Evolutionary conservation across 2,888 invertebrate genomes (phyloP).

Genomic region (Clunio marinus): DNA sequence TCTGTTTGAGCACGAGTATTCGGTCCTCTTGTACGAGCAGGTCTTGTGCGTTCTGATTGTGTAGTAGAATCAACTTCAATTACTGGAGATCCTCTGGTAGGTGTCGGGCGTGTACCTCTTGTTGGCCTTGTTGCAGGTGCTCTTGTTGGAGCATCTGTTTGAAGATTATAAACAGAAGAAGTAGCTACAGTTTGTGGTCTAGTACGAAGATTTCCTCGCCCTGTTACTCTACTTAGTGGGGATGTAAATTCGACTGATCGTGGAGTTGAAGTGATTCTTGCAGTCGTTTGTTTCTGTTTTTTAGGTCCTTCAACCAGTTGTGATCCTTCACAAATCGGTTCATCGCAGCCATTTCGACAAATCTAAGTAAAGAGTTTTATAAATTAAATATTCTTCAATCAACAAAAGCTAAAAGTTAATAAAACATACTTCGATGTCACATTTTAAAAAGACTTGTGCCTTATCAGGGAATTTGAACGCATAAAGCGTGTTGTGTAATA

Average conservation of each 20-base stretch:
- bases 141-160: slow-evolving; percentile 40
- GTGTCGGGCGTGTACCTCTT: not conserved
- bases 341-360: slow-evolving; percentile 46
- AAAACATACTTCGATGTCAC: slow-evolving; percentile 65
- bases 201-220: slow-evolving; percentile 36
- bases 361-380: slow-evolving; percentile 41
- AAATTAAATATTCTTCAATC: slow-evolving; percentile 40
- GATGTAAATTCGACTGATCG: not conserved
- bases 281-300: slow-evolving; percentile 39
- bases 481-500: slow-evolving; percentile 64
- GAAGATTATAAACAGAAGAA: not conserved
- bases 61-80: too few relatives aligned
- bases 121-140: not conserved
- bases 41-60: slow-evolving; percentile 38
- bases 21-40: not conserved
- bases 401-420: slow-evolving; percentile 31
- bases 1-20: not conserved
- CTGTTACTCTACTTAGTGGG: slow-evolving; percentile 20
- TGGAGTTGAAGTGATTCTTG: not conserved
- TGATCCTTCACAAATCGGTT: slow-evolving; percentile 43
- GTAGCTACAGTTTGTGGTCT: slow-evolving; percentile 29
- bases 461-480: slow-evolving; percentile 72
- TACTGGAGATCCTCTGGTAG: not conserved
- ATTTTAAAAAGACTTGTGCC: slow-evolving; percentile 66
- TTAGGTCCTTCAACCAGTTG: slow-evolving; percentile 39